Conservation (phyloP, 2,113 vertebrate genomes). For the Laticauda colubrina region DNA sequence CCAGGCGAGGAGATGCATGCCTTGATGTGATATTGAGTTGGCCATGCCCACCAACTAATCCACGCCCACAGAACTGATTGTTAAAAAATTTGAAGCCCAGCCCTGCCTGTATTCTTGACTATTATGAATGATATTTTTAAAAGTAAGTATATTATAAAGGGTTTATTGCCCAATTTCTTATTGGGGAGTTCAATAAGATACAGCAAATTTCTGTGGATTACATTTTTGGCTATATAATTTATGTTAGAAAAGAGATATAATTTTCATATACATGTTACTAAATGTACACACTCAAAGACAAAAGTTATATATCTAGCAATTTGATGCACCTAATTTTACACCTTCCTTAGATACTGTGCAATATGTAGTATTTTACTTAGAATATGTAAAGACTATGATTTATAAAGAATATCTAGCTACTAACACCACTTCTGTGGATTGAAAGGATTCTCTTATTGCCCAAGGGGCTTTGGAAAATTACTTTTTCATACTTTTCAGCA, state of each 20-base stretch:
- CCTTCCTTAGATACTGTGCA: background rate
- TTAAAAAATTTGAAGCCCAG: too few species aligned
- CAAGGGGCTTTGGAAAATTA: slow-evolving; percentile 10
- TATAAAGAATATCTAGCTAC: background rate
- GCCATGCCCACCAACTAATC: too few species aligned
- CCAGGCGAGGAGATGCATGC: too few species aligned
- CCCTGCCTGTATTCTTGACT: background rate
- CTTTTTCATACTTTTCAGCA: slow-evolving; percentile 30
- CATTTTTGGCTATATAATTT: background rate
- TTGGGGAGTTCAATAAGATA: background rate
- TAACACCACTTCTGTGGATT: slow-evolving; percentile 9
- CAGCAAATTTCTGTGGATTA: background rate
- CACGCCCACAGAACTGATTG: too few species aligned
- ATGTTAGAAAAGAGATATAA: background rate
- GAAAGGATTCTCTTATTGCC: slow-evolving; percentile 31
- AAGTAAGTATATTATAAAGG: background rate
- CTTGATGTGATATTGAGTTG: too few species aligned
- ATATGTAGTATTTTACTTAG: background rate
- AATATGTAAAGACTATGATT: slow-evolving; percentile 10
- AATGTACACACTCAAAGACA: background rate
- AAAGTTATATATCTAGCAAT: background rate
- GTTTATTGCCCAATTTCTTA: background rate
- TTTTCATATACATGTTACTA: background rate
- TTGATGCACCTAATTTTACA: background rate
- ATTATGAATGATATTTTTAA: background rate